Conservation (phyloP, 1,140 invertebrate species). For the Drosophila malerkotliana region DNA sequence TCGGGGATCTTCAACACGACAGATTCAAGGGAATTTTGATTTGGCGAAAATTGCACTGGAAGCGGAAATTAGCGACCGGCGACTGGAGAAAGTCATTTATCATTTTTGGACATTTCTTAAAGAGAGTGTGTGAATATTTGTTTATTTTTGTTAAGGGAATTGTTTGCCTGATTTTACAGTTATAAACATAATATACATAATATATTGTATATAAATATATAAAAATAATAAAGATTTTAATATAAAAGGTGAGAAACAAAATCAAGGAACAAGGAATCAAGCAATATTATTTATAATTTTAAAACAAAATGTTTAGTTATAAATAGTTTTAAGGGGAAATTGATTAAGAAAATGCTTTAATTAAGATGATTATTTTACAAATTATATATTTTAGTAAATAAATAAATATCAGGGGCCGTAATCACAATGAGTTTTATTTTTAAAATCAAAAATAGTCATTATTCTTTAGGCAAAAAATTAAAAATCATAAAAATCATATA, state of each 20-base stretch:
- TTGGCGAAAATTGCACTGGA: constrained; percentile 68
- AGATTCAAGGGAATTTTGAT: constrained; percentile 71
- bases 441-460: no score
- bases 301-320: no score
- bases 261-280: neutral
- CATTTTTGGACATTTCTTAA: constrained; percentile 37
- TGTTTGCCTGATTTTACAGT: constrained; percentile 65
- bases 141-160: constrained; percentile 41
- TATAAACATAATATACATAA: constrained; percentile 2
- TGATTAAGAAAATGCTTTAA: no score
- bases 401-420: no score
- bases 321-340: no score
- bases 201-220: no score
- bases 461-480: no score
- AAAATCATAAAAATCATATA: no score
- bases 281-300: neutral
- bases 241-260: neutral
- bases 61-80: constrained; percentile 61
- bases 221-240: constrained; percentile 17
- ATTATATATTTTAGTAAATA: no score
- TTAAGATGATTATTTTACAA: no score
- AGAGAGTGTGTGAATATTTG: constrained; percentile 20
- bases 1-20: constrained; percentile 61
- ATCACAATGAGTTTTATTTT: no score
- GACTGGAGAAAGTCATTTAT: constrained; percentile 59